Evolutionary conservation across 2,888 invertebrate species (phyloP).

Genomic region (Pantelozetes paolii): DNA sequence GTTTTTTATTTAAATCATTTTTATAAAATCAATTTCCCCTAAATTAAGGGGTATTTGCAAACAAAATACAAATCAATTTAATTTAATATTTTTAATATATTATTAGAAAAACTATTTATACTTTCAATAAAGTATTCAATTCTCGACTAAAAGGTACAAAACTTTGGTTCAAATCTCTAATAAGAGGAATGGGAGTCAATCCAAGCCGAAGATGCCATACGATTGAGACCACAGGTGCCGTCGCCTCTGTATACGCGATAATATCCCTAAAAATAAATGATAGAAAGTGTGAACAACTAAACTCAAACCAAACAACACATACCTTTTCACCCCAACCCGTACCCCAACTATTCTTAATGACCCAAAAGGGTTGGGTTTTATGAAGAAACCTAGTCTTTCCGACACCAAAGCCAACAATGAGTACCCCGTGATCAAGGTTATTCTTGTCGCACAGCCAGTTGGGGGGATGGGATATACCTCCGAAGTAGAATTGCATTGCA

Average conservation of each 20-base stretch:
- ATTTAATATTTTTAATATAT: too few species aligned
- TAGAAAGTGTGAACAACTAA: background rate
- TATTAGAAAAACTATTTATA: too few species aligned
- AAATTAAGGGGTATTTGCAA: too few species aligned
- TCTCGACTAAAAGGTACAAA: too few species aligned
- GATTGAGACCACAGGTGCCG: conserved; percentile 88
- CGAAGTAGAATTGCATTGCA: conserved; percentile 92
- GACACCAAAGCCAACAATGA: conserved; percentile 85
- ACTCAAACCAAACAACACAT: conserved; percentile 38
- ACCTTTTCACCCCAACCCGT: conserved; percentile 77
- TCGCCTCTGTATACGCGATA: conserved; percentile 89
- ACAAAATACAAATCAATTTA: too few species aligned
- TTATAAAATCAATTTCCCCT: too few species aligned
- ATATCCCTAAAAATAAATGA: conserved; percentile 64
- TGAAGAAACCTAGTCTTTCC: conserved; percentile 68
- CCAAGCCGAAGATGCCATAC: conserved; percentile 77
- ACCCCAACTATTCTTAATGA: conserved; percentile 94
- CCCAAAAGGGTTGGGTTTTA: conserved; percentile 80
- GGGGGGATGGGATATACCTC: conserved; percentile 89
- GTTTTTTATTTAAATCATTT: too few species aligned
- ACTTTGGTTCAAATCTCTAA: too few species aligned
- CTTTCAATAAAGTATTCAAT: too few species aligned
- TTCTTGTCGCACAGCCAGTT: conserved; percentile 71
- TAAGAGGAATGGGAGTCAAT: conserved; percentile 25
- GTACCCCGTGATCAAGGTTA: conserved; percentile 86